A percentile compares a stretch with the other conserved stretches of the same genome.
phyloP scores from a whole-genome alignment of 2,888 invertebrate genomes.

The Diaperis boleti region DNA sequence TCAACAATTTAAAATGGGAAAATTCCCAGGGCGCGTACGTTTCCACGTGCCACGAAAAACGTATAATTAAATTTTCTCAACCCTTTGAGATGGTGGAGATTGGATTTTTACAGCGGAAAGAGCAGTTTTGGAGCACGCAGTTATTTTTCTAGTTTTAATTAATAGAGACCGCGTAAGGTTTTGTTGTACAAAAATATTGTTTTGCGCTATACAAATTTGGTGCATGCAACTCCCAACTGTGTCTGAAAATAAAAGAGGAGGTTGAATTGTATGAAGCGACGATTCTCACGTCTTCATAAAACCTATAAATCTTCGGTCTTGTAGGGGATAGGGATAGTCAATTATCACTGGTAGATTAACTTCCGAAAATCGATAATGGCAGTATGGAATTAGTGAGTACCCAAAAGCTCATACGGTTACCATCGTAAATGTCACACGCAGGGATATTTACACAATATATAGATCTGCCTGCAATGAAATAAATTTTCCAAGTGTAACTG shows the following conservation, averaged over 20 bases:
- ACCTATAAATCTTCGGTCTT: slow-evolving; percentile 41
- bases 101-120: not conserved
- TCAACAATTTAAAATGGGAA: slow-evolving; percentile 23
- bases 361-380: slow-evolving; percentile 31
- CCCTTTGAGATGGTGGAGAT: slow-evolving; percentile 9
- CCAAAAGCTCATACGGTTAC: slow-evolving; percentile 11
- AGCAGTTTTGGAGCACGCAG: no score
- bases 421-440: slow-evolving; percentile 6
- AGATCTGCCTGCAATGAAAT: not conserved
- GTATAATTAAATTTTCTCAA: slow-evolving; percentile 24
- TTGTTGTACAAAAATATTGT: not conserved
- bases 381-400: slow-evolving; percentile 5
- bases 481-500: no score
- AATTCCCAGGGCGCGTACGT: slow-evolving; percentile 14
- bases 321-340: slow-evolving; percentile 37
- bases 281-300: slow-evolving; percentile 33
- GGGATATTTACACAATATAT: not conserved
- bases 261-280: slow-evolving; percentile 25
- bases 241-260: slow-evolving; percentile 18
- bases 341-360: slow-evolving; percentile 44
- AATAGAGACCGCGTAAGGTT: not conserved
- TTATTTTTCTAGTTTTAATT: not conserved
- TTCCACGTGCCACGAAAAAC: slow-evolving; percentile 4
- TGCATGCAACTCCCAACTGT: slow-evolving; percentile 18
- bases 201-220: not conserved